Conservation (phyloP, 1,140 invertebrate genomes). For the Solen grandis region DNA sequence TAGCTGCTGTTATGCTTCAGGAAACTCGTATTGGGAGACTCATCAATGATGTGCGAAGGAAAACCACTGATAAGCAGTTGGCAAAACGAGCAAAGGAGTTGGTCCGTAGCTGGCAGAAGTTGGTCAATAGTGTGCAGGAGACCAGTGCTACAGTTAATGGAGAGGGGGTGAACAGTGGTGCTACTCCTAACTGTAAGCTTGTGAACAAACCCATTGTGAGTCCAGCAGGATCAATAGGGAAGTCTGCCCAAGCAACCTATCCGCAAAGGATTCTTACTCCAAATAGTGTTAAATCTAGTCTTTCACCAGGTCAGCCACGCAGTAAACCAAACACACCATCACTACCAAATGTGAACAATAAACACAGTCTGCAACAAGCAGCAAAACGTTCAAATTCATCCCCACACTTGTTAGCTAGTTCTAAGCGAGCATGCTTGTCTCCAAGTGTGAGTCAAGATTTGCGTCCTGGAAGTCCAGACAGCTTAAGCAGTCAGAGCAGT, state of each 20-base stretch:
- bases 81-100: slow-evolving; percentile 94
- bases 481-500: slow-evolving; percentile 44
- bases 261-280: slow-evolving; percentile 37
- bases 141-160: slow-evolving; percentile 60
- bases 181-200: slow-evolving; percentile 44
- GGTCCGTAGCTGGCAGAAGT: slow-evolving; percentile 93
- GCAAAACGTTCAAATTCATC: slow-evolving; percentile 48
- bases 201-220: slow-evolving; percentile 40
- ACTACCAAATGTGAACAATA: slow-evolving; percentile 45
- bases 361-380: slow-evolving; percentile 10
- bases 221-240: slow-evolving; percentile 53
- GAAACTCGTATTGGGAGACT: slow-evolving; percentile 94
- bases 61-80: slow-evolving; percentile 88
- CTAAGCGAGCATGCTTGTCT: slow-evolving; percentile 41
- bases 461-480: slow-evolving; percentile 44
- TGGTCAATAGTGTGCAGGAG: slow-evolving; percentile 82
- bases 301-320: slow-evolving; percentile 50
- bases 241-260: slow-evolving; percentile 47
- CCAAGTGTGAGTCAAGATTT: slow-evolving; percentile 29
- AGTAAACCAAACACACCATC: slow-evolving; percentile 46
- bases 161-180: slow-evolving; percentile 54
- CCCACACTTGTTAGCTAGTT: slow-evolving; percentile 13
- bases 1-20: too few relatives aligned
- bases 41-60: slow-evolving; percentile 93
- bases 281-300: slow-evolving; percentile 64